These are phyloP conservation scores for Corythornis madagascariensis DNA, from an alignment of 2,113 vertebrate species.

Conservation along the genomic window DNA sequence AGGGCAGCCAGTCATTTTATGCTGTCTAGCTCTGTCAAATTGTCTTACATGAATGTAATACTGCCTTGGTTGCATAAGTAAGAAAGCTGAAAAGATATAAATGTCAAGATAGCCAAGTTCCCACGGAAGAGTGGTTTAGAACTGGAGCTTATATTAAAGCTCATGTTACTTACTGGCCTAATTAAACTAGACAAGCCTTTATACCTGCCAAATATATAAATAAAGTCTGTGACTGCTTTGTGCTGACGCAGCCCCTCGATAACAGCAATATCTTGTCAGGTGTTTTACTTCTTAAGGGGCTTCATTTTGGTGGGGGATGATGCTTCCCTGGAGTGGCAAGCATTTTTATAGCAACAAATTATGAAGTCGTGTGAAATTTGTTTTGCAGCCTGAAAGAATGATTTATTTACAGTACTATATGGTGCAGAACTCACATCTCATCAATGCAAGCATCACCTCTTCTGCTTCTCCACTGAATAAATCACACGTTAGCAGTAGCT, in stretches of 20 bases:
- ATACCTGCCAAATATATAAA: slow-evolving; percentile 71
- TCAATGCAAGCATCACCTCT: slow-evolving; percentile 50
- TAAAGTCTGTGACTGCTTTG: slow-evolving; percentile 63
- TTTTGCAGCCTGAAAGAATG: slow-evolving; percentile 42
- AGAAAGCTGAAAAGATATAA: slow-evolving; percentile 74
- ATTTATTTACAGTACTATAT: slow-evolving; percentile 49
- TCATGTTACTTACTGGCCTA: slow-evolving; percentile 73
- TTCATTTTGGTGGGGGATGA: slow-evolving; percentile 33
- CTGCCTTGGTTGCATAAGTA: slow-evolving; percentile 70
- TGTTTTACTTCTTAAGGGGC: slow-evolving; percentile 56
- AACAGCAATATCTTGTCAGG: slow-evolving; percentile 59
- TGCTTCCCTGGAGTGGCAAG: slow-evolving; percentile 54
- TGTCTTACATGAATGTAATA: slow-evolving; percentile 63
- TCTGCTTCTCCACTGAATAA: slow-evolving; percentile 43
- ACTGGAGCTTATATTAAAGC: slow-evolving; percentile 65
- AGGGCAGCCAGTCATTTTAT: slow-evolving; percentile 71
- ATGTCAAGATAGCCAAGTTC: slow-evolving; percentile 73
- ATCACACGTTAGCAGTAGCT: slow-evolving; percentile 9
- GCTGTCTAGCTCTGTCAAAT: slow-evolving; percentile 70
- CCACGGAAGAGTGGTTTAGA: slow-evolving; percentile 72
- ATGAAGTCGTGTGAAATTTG: slow-evolving; percentile 44
- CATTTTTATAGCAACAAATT: slow-evolving; percentile 64
- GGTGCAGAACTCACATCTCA: slow-evolving; percentile 11
- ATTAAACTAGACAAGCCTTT: slow-evolving; percentile 74
- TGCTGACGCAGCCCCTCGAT: slow-evolving; percentile 44